A percentile compares a stretch with the other conserved stretches of the same genome.
These are phyloP conservation scores for Aquatica leii DNA, from an alignment of 2,888 invertebrate genomes.

Conservation along the genomic window DNA sequence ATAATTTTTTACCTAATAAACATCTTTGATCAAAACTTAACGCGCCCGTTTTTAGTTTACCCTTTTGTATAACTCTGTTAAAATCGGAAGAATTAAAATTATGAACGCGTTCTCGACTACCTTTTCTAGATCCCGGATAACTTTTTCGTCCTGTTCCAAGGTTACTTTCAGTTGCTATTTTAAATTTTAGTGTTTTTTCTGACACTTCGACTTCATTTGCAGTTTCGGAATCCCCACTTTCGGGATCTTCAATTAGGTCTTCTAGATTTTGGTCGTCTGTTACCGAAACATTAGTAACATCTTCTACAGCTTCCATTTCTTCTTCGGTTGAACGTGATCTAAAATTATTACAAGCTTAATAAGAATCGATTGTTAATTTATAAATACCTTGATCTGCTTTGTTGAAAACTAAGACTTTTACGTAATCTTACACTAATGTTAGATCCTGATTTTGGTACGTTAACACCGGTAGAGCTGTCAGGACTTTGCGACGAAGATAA, in stretches of 20 bases:
- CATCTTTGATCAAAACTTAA: slow-evolving; percentile 56
- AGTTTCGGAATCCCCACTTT: slow-evolving; percentile 71
- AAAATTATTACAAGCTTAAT: slow-evolving; percentile 24
- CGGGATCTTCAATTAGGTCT: slow-evolving; percentile 66
- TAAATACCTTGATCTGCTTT: slow-evolving; percentile 56
- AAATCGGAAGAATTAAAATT: slow-evolving; percentile 60
- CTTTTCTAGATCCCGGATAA: slow-evolving; percentile 74
- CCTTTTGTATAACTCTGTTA: slow-evolving; percentile 61
- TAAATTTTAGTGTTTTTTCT: slow-evolving; percentile 78
- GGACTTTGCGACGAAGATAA: slow-evolving; percentile 61
- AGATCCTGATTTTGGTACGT: slow-evolving; percentile 61
- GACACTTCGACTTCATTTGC: slow-evolving; percentile 78
- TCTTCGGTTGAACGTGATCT: slow-evolving; percentile 62
- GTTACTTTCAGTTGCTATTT: slow-evolving; percentile 75
- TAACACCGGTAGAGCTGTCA: slow-evolving; percentile 56
- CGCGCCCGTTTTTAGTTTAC: slow-evolving; percentile 58
- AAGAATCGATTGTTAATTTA: neutral
- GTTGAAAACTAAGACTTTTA: slow-evolving; percentile 62
- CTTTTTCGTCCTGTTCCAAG: slow-evolving; percentile 65
- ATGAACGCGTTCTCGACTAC: slow-evolving; percentile 69
- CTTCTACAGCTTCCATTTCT: slow-evolving; percentile 54
- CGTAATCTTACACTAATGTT: slow-evolving; percentile 65
- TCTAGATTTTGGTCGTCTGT: slow-evolving; percentile 59
- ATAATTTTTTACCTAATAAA: slow-evolving; percentile 52
- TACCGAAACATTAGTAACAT: slow-evolving; percentile 52